phyloP scores from a whole-genome alignment of 2,797 vertebrate species.

The Podarcis siculus region DNA sequence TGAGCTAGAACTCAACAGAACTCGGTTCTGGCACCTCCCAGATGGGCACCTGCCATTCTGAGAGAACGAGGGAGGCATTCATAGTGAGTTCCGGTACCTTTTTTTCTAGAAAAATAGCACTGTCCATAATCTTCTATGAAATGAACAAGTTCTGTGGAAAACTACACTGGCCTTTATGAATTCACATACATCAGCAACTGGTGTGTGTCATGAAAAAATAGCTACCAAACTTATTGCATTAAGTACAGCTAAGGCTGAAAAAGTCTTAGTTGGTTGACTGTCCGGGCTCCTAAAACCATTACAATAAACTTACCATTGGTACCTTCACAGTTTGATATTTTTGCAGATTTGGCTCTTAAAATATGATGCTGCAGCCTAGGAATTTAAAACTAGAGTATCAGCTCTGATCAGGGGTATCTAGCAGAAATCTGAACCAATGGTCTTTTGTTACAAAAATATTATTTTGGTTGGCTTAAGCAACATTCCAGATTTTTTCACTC shows the following conservation, averaged over 20 bases:
- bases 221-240: background rate
- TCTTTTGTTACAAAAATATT: slow-evolving; percentile 44
- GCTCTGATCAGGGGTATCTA: background rate
- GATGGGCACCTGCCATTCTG: too few relatives aligned
- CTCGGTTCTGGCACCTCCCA: too few relatives aligned
- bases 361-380: background rate
- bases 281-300: background rate
- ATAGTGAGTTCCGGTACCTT: too few relatives aligned
- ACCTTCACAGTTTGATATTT: background rate
- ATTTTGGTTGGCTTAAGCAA: slow-evolving; percentile 55
- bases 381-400: background rate
- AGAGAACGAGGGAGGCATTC: too few relatives aligned
- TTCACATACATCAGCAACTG: background rate
- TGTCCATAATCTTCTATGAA: background rate
- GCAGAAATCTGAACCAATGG: slow-evolving; percentile 1
- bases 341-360: background rate
- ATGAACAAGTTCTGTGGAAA: too few relatives aligned
- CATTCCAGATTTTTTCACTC: slow-evolving; percentile 66
- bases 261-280: background rate
- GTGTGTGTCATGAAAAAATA: background rate
- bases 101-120: background rate
- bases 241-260: background rate
- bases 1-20: too few relatives aligned
- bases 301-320: background rate
- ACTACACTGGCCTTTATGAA: background rate